Percentiles rank a stretch among this genome's conserved stretches.
phyloP scores from a whole-genome alignment of 1,140 invertebrate genomes.

The Vanessa tameamea region DNA sequence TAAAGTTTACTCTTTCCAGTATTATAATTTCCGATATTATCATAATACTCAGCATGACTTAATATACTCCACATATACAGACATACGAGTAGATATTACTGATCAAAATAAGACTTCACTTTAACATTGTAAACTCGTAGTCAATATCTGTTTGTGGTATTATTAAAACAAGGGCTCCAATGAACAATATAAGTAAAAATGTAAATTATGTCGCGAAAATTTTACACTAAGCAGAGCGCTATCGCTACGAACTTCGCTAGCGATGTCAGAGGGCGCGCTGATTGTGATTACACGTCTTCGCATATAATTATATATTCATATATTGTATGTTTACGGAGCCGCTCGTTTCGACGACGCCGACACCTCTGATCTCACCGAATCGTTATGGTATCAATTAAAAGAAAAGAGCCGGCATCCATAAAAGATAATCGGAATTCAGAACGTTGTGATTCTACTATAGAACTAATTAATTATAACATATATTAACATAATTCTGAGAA shows the following conservation, averaged over 20 bases:
- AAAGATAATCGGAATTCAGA: constrained; percentile 38
- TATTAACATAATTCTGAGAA: constrained; percentile 29
- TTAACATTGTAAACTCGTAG: too few species aligned
- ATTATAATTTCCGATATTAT: too few species aligned
- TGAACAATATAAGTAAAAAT: neutral
- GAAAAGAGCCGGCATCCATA: constrained; percentile 43
- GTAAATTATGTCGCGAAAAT: constrained; percentile 13
- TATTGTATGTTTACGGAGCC: constrained; percentile 49
- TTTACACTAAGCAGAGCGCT: constrained; percentile 30
- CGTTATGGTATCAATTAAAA: constrained; percentile 55
- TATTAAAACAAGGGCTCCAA: too few species aligned
- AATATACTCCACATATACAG: too few species aligned
- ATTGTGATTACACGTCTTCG: constrained; percentile 64
- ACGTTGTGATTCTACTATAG: neutral
- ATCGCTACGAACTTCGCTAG: constrained; percentile 46
- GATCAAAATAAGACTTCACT: too few species aligned
- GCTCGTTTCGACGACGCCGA: constrained; percentile 48
- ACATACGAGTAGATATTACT: too few species aligned
- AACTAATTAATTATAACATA: constrained; percentile 25
- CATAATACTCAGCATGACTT: too few species aligned
- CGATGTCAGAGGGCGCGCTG: constrained; percentile 66
- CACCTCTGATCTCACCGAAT: constrained; percentile 66
- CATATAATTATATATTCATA: constrained; percentile 4
- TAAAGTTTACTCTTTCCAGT: too few species aligned
- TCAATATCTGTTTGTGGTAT: too few species aligned